Percentiles rank a stretch among this genome's conserved stretches.
Conservation (phyloP, 2,797 vertebrate species). For the Triplophysa yarkandensis region DNA sequence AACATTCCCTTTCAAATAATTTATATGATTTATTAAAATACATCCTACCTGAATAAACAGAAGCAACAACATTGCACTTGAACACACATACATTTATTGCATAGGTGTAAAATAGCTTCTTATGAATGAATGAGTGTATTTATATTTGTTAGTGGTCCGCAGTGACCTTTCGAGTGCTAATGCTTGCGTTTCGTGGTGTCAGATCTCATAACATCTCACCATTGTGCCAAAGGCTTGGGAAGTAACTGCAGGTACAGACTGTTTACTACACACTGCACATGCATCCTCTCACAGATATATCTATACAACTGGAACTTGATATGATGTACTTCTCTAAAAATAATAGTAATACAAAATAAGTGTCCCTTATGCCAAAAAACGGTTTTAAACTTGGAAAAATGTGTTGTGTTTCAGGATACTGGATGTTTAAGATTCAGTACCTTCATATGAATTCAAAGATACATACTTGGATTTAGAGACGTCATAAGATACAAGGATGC, state of each 20-base stretch:
- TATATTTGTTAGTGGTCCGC: slow-evolving; percentile 27
- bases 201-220: slow-evolving; percentile 35
- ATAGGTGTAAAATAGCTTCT: neutral
- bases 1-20: too few relatives aligned
- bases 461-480: neutral
- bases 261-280: slow-evolving; percentile 8
- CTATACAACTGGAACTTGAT: neutral
- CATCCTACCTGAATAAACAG: too few relatives aligned
- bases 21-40: too few relatives aligned
- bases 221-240: slow-evolving; percentile 18
- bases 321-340: neutral
- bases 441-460: neutral
- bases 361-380: neutral
- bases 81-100: neutral
- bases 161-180: slow-evolving; percentile 40
- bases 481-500: slow-evolving; percentile 11
- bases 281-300: slow-evolving; percentile 23
- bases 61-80: too few relatives aligned
- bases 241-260: slow-evolving; percentile 26
- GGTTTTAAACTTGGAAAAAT: slow-evolving; percentile 46
- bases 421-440: slow-evolving; percentile 1
- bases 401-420: slow-evolving; percentile 53
- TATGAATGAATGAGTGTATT: slow-evolving; percentile 28
- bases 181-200: slow-evolving; percentile 36
- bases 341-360: too few relatives aligned